These are phyloP conservation scores for Poecilia picta DNA, from an alignment of 2,797 vertebrate species.

Conservation along the genomic window DNA sequence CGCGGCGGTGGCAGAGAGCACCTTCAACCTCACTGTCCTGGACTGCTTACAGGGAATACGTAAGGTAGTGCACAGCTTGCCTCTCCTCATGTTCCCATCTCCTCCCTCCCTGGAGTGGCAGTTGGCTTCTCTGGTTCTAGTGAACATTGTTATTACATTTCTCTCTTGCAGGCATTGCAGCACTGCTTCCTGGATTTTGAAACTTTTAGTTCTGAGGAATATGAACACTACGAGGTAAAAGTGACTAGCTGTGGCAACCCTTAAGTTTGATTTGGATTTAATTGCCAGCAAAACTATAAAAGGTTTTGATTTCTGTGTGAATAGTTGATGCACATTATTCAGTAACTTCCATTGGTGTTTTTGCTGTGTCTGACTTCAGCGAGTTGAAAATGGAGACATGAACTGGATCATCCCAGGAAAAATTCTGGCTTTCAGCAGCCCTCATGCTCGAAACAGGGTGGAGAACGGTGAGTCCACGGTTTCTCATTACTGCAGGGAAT, in stretches of 20 bases:
- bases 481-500: background rate
- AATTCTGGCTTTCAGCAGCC: conserved; percentile 92
- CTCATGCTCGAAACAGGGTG: conserved; percentile 90
- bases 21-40: conserved; percentile 89
- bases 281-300: background rate
- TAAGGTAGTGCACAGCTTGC: conserved; percentile 76
- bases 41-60: conserved; percentile 91
- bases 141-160: background rate
- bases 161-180: conserved; percentile 84
- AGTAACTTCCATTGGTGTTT: background rate
- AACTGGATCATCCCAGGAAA: conserved; percentile 94
- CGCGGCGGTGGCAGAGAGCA: conserved; percentile 88
- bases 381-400: conserved; percentile 93
- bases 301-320: background rate
- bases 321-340: background rate
- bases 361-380: conserved; percentile 66
- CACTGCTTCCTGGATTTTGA: conserved; percentile 93
- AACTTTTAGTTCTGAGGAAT: conserved; percentile 90
- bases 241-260: background rate
- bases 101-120: background rate
- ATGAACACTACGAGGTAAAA: conserved; percentile 94
- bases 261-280: background rate
- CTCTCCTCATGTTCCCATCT: background rate
- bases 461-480: conserved; percentile 85
- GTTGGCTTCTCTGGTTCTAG: background rate